Base-by-base conservation (phyloP, 2,113 vertebrate species). In the Ptychochromis oligacanthus region DNA sequence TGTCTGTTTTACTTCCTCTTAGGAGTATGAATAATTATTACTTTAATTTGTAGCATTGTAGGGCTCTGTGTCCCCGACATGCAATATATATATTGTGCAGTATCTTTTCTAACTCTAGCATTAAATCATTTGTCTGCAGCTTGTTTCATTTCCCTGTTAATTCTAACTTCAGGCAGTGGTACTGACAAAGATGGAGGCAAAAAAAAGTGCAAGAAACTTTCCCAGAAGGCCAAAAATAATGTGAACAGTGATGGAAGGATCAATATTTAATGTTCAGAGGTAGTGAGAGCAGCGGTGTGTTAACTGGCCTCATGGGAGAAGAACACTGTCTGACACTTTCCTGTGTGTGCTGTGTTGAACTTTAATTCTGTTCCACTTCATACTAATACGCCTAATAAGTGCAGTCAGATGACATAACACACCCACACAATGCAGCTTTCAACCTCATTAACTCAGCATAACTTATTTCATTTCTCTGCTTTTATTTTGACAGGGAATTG, bases 181-280 rank as follows among this genome's bases (percentile, higher is more conserved):
- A 34, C 17, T n/a, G 56, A 67, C 43, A 36, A 54, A 74, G 59
- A 54, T 22, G 61, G 11, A 18, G 10, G 40, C 12, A 3, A 6
- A 55, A 11, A 58, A 75, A 74, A 31, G 64, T 22, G 14, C 55
- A 9, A 83, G 60, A 84, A 87, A 83, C 54, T 84, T 38, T 52
- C 57, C 75, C 65, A 22, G 70, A 87, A 91, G 88, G 86, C 52
- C 28, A n/a, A 87, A 88, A 77, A 7, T 6, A 83, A 86, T 38
- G 86, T 65, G 67, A 85, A 34, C 54, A 74, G 60, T 79, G 88
- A 90, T 75, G 65, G 67, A 81, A 31, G 22, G 81, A 91, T 94
- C 75, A 84, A 93, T 91, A 87, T 91, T 77, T 88, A 83, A 40
- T 88, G 86, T 88, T 80, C 55, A 55, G 64, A 81, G 22, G 65